Percentiles rank a stretch among this genome's conserved stretches.
phyloP scores from a whole-genome alignment of 2,113 vertebrate species.

The Pica pica region DNA sequence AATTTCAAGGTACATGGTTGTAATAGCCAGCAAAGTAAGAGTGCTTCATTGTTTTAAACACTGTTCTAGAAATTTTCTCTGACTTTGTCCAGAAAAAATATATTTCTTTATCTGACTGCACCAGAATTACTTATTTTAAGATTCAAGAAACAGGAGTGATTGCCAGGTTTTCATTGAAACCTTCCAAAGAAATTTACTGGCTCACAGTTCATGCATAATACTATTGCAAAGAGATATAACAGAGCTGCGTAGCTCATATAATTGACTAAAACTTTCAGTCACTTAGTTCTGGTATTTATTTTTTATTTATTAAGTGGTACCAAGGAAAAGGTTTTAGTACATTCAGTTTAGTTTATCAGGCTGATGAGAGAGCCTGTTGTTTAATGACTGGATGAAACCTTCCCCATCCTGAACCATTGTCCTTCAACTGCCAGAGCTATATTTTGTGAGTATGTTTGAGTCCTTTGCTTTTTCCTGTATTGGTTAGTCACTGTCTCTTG shows the following conservation, averaged over 20 bases:
- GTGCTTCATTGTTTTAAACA: not conserved
- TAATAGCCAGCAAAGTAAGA: not conserved
- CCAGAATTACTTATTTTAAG: not conserved
- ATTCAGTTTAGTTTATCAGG: not conserved
- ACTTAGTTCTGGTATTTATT: not conserved
- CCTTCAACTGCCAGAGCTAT: slow-evolving; percentile 1
- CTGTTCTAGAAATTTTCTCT: not conserved
- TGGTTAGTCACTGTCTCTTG: not conserved
- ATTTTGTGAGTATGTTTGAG: not conserved
- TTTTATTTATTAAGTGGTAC: not conserved
- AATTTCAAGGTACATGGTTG: not conserved
- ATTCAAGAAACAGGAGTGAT: not conserved
- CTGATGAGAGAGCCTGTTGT: not conserved
- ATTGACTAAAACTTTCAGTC: not conserved
- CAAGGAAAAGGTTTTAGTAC: not conserved
- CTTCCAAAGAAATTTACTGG: not conserved
- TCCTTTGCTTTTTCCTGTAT: not conserved
- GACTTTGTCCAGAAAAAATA: not conserved
- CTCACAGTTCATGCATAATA: not conserved
- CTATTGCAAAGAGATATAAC: not conserved
- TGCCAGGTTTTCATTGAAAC: slow-evolving; percentile 3
- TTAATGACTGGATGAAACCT: not conserved
- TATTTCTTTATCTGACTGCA: not conserved
- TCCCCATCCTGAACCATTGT: not conserved
- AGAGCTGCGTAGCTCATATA: not conserved